Evolutionary conservation across 2,888 invertebrate species (phyloP).

Genomic region (Leptinotarsa tumamoca): DNA sequence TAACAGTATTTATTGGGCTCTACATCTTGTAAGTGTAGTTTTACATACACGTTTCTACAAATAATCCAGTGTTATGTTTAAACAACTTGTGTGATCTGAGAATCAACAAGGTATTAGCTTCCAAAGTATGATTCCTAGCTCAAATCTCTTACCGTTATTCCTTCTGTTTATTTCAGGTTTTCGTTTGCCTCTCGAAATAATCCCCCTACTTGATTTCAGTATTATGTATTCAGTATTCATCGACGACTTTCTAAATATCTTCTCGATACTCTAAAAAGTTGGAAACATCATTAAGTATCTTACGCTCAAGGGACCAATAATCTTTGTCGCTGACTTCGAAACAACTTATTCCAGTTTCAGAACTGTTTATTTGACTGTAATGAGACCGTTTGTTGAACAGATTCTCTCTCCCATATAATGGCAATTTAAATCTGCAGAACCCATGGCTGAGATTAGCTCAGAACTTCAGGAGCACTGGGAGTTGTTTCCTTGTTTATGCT

Average conservation of each 20-base stretch:
- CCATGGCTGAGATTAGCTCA: background rate
- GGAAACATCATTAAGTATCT: background rate
- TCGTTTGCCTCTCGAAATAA: too few relatives aligned
- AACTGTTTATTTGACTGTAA: background rate
- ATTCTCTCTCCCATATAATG: background rate
- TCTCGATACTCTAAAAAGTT: background rate
- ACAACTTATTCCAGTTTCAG: constrained; percentile 2
- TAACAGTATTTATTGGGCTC: too few relatives aligned
- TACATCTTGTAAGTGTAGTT: too few relatives aligned
- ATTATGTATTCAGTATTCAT: background rate
- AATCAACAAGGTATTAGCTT: too few relatives aligned
- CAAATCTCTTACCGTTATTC: too few relatives aligned
- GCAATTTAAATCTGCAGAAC: constrained; percentile 9
- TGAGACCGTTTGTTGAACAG: background rate
- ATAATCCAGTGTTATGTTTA: too few relatives aligned
- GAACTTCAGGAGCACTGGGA: constrained; percentile 12
- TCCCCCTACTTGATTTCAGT: too few relatives aligned
- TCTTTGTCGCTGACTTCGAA: background rate
- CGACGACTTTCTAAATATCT: background rate
- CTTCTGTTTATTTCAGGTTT: too few relatives aligned
- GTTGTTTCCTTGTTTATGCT: constrained; percentile 9
- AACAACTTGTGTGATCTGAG: too few relatives aligned
- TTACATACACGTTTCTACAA: too few relatives aligned
- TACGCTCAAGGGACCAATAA: background rate
- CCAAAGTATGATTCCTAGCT: too few relatives aligned